Evolutionary conservation across 2,888 invertebrate species (phyloP), one percentile per base, ranked within the genome.

Genomic region (Ectemnius continuus): DNA sequence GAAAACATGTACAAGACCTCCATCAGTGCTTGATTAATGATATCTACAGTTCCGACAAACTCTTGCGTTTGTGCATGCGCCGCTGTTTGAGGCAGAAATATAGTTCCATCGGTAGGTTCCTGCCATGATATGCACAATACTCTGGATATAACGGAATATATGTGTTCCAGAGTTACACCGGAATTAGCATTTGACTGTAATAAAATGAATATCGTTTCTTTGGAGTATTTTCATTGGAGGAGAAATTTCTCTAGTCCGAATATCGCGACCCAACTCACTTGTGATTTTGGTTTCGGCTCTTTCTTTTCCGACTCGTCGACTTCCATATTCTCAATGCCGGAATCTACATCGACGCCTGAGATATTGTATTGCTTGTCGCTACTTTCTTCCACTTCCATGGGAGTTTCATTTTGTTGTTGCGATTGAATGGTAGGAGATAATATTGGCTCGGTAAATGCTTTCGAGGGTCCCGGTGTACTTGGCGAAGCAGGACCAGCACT

Each of bases 251-350:
- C 6, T 14, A 52, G 6, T 52, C 23, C 23, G 3, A 23, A 23
- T 23, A 3, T 23, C 3, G 23, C 23, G 23, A 23, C 23, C 2
- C 16, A 16, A 75, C 84, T 78, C 79, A 90, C 90, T 56, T 90
- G 86, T 70, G 90, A 91, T 84, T 89, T 86, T 23, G 88, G 84
- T 20, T 86, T 79, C 23, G 81, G 73, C 68, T 90, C 89, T 84
- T 89, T 91, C 64, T 89, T 87, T 70, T 91, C 91, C 0, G 88
- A 86, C 62, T 93, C 93, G 70, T 93, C 93, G 1, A 93, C 93
- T 85, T 95, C 95, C 95, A 95, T 95, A 83, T 94, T 95, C 89
- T 95, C 95, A 85, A 95, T 94, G 20, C 95, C 94, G 6, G 95
- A 94, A 89, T 95, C 95, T 47, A 94, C 94, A 88, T 94, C 95